Conservation (phyloP, 2,113 vertebrate genomes). For the Turdus rufiventris region DNA sequence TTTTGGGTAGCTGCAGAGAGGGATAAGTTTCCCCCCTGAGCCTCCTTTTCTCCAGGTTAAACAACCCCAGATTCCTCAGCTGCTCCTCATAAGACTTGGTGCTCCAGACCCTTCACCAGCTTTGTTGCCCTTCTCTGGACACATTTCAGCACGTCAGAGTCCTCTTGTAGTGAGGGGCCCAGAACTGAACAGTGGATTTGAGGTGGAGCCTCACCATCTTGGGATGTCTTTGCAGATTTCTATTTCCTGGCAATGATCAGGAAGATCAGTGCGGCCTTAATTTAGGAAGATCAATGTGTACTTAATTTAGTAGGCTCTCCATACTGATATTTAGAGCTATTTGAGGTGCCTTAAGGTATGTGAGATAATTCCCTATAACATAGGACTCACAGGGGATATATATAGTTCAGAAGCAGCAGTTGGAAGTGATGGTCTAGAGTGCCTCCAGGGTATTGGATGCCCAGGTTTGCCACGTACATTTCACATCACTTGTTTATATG, state of each 20-base stretch:
- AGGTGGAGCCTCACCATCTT: background rate
- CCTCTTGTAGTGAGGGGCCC: background rate
- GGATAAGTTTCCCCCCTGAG: too few relatives aligned
- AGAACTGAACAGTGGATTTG: background rate
- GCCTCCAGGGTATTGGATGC: background rate
- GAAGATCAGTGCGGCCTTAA: background rate
- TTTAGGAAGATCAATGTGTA: background rate
- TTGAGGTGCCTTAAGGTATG: background rate
- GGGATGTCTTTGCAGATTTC: background rate
- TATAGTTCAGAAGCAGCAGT: background rate
- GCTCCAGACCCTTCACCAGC: background rate
- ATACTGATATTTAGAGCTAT: background rate
- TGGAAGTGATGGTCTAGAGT: background rate
- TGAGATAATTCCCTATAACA: background rate
- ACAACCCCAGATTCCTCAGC: background rate
- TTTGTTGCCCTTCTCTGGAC: background rate
- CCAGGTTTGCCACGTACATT: background rate
- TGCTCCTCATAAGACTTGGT: background rate
- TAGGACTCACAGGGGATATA: background rate
- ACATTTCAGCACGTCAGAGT: background rate
- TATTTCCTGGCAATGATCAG: background rate
- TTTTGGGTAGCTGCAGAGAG: background rate
- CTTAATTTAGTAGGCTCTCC: background rate
- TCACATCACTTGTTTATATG: background rate
- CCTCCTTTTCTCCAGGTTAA: background rate